A percentile compares a stretch with the other conserved stretches of the same genome.
Evolutionary conservation across 53 echinoderm and acorn worm genomes (phyloP).

Genomic region (Apostichopus leukothele): DNA sequence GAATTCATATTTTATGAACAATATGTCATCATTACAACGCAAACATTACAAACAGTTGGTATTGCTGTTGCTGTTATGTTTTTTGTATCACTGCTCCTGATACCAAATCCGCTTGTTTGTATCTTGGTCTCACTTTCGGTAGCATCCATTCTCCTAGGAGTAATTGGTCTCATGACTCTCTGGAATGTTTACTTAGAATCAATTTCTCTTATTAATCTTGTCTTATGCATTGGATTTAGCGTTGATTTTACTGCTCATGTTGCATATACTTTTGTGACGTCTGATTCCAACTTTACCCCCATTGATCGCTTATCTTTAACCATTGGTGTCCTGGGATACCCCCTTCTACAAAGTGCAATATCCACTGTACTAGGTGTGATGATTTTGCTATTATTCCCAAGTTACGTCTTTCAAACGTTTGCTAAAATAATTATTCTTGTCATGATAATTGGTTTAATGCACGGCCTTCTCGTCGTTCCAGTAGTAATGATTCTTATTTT

Average conservation of each 20-base stretch:
- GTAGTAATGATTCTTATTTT: not conserved
- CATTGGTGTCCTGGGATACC: too few relatives aligned
- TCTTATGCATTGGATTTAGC: constrained; percentile 90
- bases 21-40: constrained; percentile 63
- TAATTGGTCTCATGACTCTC: constrained; percentile 84
- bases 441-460: constrained; percentile 72
- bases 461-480: constrained; percentile 78
- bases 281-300: constrained; percentile 1
- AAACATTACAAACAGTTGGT: constrained; percentile 72
- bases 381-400: constrained; percentile 50
- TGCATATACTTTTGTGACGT: constrained; percentile 66
- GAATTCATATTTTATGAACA: constrained; percentile 76
- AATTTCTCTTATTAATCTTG: constrained; percentile 83
- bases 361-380: constrained; percentile 72
- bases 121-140: constrained; percentile 70
- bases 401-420: constrained; percentile 81
- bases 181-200: constrained; percentile 67
- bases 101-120: too few relatives aligned
- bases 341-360: too few relatives aligned
- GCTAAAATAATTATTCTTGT: constrained; percentile 92
- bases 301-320: not conserved
- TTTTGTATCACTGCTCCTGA: too few relatives aligned
- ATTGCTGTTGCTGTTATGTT: too few relatives aligned
- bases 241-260: constrained; percentile 90
- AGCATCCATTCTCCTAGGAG: constrained; percentile 68